Conservation (phyloP, 2,888 invertebrate genomes). For the Pristionchus arcanus region DNA sequence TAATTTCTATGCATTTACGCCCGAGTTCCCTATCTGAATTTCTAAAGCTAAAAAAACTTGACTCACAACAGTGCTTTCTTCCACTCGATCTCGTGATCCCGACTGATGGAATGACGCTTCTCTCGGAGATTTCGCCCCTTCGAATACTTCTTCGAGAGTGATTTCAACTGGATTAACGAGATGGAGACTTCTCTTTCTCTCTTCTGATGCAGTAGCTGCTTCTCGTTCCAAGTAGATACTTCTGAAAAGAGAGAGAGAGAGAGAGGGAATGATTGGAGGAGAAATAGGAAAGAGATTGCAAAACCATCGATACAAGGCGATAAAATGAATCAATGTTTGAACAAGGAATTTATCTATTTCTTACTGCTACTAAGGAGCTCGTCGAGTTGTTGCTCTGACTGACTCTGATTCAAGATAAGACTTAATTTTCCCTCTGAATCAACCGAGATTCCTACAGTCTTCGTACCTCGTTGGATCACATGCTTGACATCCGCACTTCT, state of each 20-base stretch:
- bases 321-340: background rate
- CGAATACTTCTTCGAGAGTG: conserved; percentile 51
- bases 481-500: conserved; percentile 48
- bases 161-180: conserved; percentile 46
- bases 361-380: no score
- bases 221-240: conserved; percentile 43
- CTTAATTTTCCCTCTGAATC: no score
- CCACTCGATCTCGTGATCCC: background rate
- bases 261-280: no score
- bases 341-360: background rate
- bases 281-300: background rate
- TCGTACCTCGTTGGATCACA: conserved; percentile 50
- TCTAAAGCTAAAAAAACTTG: background rate
- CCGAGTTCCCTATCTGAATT: no score
- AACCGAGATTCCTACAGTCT: background rate
- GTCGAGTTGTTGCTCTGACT: no score
- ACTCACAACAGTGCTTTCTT: background rate
- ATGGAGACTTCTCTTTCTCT: conserved; percentile 48
- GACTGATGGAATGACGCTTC: background rate
- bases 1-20: background rate
- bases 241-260: conserved; percentile 9
- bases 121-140: background rate
- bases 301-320: background rate
- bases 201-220: conserved; percentile 33
- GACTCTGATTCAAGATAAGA: no score